phyloP scores from a whole-genome alignment of 92 coral and sea anemone genomes.

The Palythoa caribaeorum region DNA sequence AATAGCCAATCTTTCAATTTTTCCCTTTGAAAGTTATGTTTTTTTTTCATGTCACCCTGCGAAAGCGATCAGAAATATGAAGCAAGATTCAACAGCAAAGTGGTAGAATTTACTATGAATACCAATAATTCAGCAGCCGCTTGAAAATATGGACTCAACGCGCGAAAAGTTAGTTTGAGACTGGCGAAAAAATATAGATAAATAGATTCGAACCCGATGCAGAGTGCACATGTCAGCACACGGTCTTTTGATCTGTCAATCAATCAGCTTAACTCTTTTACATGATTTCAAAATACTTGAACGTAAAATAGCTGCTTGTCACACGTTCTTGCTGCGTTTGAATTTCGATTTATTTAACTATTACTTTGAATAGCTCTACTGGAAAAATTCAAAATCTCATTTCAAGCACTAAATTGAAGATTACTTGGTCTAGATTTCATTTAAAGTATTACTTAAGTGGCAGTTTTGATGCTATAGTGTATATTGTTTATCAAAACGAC shows the following conservation, averaged over 20 bases:
- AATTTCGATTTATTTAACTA: neutral
- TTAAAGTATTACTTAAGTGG: constrained; percentile 12
- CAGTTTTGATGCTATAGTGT: neutral
- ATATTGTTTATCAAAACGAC: constrained; percentile 2
- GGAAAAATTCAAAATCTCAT: neutral
- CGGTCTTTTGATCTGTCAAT: constrained; percentile 7
- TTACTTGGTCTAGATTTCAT: neutral
- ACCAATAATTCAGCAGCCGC: neutral
- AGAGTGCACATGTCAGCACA: neutral
- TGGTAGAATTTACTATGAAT: neutral
- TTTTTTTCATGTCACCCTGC: neutral
- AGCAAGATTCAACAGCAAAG: too few species aligned
- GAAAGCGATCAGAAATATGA: too few species aligned
- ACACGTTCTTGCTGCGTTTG: neutral
- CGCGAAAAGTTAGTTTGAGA: neutral
- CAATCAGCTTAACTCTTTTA: neutral
- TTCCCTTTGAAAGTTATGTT: neutral
- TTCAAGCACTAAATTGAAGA: neutral
- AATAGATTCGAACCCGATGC: neutral
- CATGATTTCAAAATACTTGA: constrained; percentile 8
- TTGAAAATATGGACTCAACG: neutral
- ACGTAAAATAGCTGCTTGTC: neutral
- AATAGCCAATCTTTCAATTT: neutral
- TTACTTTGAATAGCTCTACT: neutral
- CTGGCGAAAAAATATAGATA: neutral